Base-by-base conservation (phyloP, 2,113 vertebrate genomes). In the Gymnocephalus cernua region DNA sequence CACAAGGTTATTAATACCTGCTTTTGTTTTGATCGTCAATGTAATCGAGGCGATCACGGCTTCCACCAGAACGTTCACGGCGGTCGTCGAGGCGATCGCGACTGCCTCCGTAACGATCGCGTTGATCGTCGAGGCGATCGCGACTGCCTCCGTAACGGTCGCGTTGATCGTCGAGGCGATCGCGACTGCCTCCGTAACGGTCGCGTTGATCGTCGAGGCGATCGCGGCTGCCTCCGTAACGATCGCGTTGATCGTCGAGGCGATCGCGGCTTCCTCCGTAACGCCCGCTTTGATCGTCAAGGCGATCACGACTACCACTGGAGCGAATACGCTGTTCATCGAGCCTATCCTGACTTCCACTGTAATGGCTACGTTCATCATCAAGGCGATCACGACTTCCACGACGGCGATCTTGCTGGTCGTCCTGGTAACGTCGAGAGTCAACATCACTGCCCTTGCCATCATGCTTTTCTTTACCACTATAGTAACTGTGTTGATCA, bases 331-430 rank as follows among this genome's bases (percentile, higher is more conserved):
- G 10, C 0, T 23, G 68, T 4, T 91, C 89, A 0, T 90, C 83
- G 0, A 86, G 90, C 0, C 51, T 79, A 51, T 93, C 89, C 6
- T 21, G 61, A n/a, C 61, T 63, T 3, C 21, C 61, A 8, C 21
- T 44, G 0, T 87, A 58, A 0, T n/a, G 80, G 14, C 89, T 73
- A 1, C 70, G 73, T 0, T 21, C 68, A 5, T 91, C 90, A 2
- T 90, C 83, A 1, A 90, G 85, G 0, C 68, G 69, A 66, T 90
- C 88, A 0, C 65, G 65, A 48, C 79, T 85, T 0, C 86, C 85
- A 44, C 53, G 67, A 50, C 57, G 35, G 15, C 9, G 25, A 59
- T 83, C 74, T 4, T 3, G 58, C 10, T 62, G 74, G 6, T 90
- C 73, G 0, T 83, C 79, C 6, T 66, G 73, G 64, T 89, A 63